phyloP scores from a whole-genome alignment of 2,888 invertebrate genomes.

The Clistopyga incitator region DNA sequence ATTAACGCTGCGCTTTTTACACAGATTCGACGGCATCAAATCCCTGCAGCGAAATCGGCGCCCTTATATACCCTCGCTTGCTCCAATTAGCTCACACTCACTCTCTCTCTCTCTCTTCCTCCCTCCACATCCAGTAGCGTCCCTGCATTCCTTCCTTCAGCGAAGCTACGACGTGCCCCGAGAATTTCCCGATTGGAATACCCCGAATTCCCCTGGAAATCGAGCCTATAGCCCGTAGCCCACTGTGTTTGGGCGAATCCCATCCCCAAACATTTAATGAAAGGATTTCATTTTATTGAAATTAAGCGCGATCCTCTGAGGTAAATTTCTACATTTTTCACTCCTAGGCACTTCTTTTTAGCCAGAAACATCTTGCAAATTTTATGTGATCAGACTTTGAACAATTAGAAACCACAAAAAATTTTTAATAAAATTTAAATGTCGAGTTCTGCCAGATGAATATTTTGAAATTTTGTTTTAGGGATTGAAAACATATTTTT shows the following conservation, averaged over 20 bases:
- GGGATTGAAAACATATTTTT: too few relatives aligned
- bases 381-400: neutral
- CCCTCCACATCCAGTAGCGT: slow-evolving; percentile 26
- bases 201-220: slow-evolving; percentile 76
- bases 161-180: slow-evolving; percentile 75
- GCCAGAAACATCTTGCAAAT: neutral
- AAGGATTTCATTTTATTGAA: neutral
- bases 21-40: slow-evolving; percentile 57
- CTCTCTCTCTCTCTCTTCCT: slow-evolving; percentile 26
- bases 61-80: slow-evolving; percentile 45
- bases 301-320: neutral
- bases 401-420: too few relatives aligned
- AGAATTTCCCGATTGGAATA: slow-evolving; percentile 83
- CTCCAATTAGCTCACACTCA: slow-evolving; percentile 33
- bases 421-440: too few relatives aligned
- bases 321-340: neutral
- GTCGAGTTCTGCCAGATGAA: too few relatives aligned
- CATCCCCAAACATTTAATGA: slow-evolving; percentile 34
- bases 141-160: slow-evolving; percentile 72
- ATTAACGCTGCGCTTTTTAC: slow-evolving; percentile 58
- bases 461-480: too few relatives aligned
- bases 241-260: slow-evolving; percentile 35
- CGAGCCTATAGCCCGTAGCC: slow-evolving; percentile 54
- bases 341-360: neutral
- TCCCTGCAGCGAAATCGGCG: slow-evolving; percentile 61